Conservation (phyloP, 1,140 invertebrate species). For the Triops longicaudatus region DNA sequence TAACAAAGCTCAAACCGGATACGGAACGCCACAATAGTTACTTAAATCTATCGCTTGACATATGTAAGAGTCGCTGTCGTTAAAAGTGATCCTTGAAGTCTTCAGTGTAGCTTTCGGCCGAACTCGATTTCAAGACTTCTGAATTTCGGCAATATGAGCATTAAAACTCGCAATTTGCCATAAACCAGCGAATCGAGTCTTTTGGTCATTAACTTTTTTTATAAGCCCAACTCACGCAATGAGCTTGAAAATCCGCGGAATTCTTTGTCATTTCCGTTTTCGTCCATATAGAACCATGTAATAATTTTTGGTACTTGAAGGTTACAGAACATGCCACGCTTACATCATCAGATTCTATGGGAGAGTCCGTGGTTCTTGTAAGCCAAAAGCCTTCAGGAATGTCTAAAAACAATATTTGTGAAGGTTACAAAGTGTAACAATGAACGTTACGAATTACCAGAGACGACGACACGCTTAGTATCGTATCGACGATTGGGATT, state of each 20-base stretch:
- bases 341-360: neutral
- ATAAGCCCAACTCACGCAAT: too few species aligned
- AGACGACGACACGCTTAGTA: neutral
- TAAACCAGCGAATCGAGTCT: too few species aligned
- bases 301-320: neutral
- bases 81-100: neutral
- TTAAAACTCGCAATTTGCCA: too few species aligned
- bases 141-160: too few species aligned
- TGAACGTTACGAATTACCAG: neutral
- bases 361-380: neutral
- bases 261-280: neutral
- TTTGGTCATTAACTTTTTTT: too few species aligned
- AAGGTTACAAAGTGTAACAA: too few species aligned
- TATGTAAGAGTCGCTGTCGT: neutral
- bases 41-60: neutral
- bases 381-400: neutral
- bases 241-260: neutral
- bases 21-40: too few species aligned
- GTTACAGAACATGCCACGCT: neutral
- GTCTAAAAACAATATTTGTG: neutral
- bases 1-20: too few species aligned
- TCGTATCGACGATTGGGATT: neutral
- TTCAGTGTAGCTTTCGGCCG: neutral
- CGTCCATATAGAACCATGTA: neutral
- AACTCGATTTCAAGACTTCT: neutral